Base-by-base conservation (phyloP, 35 echinoderm and acorn worm species). In the Anneissia japonica region DNA sequence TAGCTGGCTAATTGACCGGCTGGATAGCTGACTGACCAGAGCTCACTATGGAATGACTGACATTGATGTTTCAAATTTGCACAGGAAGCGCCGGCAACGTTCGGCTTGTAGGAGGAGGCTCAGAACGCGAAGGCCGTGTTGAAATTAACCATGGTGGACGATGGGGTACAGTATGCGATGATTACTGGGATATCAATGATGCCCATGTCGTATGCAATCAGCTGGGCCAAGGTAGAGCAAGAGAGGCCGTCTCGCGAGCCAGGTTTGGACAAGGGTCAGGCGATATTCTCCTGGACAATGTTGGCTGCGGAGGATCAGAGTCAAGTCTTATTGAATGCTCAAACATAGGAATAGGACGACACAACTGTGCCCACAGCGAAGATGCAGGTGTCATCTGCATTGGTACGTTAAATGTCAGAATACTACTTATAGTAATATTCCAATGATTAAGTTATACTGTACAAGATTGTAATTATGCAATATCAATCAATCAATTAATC, bases 101-200 rank as follows among this genome's bases (percentile, higher is more conserved):
- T 77, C 76, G 76, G 13, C 36, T 77, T 12, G 31, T 77, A 32
- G 76, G 76, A 34, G 76, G 76, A 34, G 31, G 19, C 0, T 3
- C 31, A 10, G 32, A 32, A 77, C 32, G 26, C 26, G 76, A 77
- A 77, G 76, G 76, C 36, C 76, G 76, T 77, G 76, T 77, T 77
- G 76, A 77, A 32, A 32, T 77, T 35, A 3, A 11, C 33, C 3
- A 3, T 2, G 17, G 13, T 5, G 36, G 36, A 3, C 3, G 6
- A 12, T 77, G 76, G 76, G 76, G 76, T 77, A 77, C 76, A 35
- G 76, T 77, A 35, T 77, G 76, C 76, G 76, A 77, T 34, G 76
- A 77, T 77, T 32, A 32, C n/a, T 77, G 32, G 32, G 76, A 77
- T 35, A 77, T 14, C n/a, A 37, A 35, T 37, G 76, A 77, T 37